These are phyloP conservation scores for Ornithoptera alexandrae DNA, from an alignment of 2,888 invertebrate genomes.

Conservation along the genomic window DNA sequence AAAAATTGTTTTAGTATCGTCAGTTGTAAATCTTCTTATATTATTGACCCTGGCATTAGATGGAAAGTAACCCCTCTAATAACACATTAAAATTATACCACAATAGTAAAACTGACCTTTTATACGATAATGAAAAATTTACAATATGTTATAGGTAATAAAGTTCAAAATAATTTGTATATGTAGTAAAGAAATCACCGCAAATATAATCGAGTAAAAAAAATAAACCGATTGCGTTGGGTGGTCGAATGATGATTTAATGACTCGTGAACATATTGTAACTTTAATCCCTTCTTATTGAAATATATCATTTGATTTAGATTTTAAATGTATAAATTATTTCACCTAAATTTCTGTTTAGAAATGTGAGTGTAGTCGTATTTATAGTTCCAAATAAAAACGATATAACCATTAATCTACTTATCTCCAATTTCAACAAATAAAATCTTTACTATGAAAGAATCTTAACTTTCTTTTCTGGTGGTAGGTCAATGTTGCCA, in stretches of 20 bases:
- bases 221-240: slow-evolving; percentile 17
- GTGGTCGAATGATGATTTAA: slow-evolving; percentile 9
- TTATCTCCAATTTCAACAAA: no score
- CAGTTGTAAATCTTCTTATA: neutral
- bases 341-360: no score
- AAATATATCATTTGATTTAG: no score
- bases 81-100: neutral
- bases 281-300: neutral
- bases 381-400: no score
- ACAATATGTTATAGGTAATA: neutral
- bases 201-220: slow-evolving; percentile 22
- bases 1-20: no score
- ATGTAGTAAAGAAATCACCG: neutral
- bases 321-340: no score
- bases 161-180: slow-evolving; percentile 3
- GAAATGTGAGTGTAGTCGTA: no score
- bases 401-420: no score
- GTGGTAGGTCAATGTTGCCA: no score
- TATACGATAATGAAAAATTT: neutral
- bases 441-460: no score
- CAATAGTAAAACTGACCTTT: neutral
- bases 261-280: neutral
- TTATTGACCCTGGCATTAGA: neutral
- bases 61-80: neutral
- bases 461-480: no score